Evolutionary conservation across 2,797 vertebrate species (phyloP).

Genomic region (Artibeus jamaicensis): DNA sequence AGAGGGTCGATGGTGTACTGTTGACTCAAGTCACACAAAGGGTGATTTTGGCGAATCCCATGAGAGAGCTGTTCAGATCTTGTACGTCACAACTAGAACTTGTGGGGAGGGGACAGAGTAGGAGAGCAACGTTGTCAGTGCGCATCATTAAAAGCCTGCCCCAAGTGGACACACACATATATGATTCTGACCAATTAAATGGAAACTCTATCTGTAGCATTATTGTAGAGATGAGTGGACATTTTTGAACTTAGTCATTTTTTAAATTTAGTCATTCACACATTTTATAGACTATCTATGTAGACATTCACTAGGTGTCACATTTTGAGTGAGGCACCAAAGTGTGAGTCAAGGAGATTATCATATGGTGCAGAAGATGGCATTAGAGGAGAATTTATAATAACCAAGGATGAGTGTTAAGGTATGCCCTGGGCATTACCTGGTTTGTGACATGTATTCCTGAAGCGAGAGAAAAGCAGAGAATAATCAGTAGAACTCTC

Average conservation of each 20-base stretch:
- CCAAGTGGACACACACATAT: background rate
- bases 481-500: background rate
- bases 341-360: background rate
- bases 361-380: background rate
- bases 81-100: background rate
- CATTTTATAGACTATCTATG: background rate
- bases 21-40: background rate
- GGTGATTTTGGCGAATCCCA: background rate
- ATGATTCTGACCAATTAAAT: background rate
- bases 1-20: background rate
- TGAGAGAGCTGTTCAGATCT: background rate
- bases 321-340: background rate
- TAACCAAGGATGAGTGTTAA: background rate
- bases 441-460: background rate
- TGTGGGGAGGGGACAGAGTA: fast-evolving
- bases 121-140: background rate
- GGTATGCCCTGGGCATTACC: background rate
- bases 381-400: background rate
- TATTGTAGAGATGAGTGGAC: background rate
- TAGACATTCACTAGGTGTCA: background rate
- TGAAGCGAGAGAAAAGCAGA: background rate
- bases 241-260: background rate
- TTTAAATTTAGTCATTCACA: background rate
- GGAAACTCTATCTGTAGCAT: background rate
- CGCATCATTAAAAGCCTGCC: background rate